These are phyloP conservation scores for Spodoptera littoralis DNA, from an alignment of 2,888 invertebrate species.

Conservation along the genomic window DNA sequence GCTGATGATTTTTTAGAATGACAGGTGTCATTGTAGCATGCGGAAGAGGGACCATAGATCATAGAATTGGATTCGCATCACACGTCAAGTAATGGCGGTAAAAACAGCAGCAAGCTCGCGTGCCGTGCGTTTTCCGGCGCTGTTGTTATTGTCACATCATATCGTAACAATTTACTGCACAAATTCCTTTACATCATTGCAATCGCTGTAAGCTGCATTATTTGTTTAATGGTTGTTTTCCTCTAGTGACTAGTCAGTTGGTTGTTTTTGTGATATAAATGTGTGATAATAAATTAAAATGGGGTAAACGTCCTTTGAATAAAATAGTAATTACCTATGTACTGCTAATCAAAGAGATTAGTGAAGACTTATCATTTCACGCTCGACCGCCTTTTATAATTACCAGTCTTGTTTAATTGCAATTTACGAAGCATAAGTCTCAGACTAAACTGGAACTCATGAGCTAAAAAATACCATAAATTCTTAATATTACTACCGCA, in stretches of 20 bases:
- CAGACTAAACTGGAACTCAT: not conserved
- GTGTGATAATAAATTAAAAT: conserved; percentile 1
- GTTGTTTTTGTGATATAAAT: not conserved
- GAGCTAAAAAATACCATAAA: not conserved
- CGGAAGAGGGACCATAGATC: conserved; percentile 82
- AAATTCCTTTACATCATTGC: conserved; percentile 14
- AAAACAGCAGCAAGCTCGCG: conserved; percentile 71
- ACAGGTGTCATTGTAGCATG: conserved; percentile 71
- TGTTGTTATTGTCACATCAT: conserved; percentile 32
- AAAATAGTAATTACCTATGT: conserved; percentile 19
- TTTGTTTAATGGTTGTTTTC: conserved; percentile 22
- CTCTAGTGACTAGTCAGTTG: not conserved
- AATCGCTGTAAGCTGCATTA: conserved; percentile 14
- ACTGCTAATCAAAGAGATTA: conserved; percentile 33
- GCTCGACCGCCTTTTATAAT: conserved; percentile 48
- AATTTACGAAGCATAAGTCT: conserved; percentile 24
- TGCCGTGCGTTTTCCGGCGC: conserved; percentile 62
- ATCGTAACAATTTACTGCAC: conserved; percentile 41
- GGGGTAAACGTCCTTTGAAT: conserved; percentile 16
- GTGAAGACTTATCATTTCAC: conserved; percentile 56
- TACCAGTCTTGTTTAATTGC: conserved; percentile 45
- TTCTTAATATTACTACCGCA: too few species aligned
- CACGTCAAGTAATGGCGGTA: conserved; percentile 71
- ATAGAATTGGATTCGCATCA: conserved; percentile 73
- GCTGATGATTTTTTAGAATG: conserved; percentile 52